phyloP scores from a whole-genome alignment of 2,888 invertebrate species.

The Drosophila peninsularis region DNA sequence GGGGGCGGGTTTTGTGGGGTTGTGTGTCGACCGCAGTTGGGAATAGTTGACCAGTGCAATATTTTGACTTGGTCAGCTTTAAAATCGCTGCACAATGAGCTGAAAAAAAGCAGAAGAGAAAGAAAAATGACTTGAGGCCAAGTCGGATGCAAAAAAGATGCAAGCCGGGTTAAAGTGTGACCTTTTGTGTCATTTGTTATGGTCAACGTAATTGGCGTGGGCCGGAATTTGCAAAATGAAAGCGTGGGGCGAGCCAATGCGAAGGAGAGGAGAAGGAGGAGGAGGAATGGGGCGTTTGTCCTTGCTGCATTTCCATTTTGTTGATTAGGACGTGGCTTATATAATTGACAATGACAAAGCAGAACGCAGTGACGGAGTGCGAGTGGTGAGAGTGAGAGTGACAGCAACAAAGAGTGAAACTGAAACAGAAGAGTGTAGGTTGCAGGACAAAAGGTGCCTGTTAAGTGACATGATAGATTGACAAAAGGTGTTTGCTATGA shows the following conservation, averaged over 20 bases:
- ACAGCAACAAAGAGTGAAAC: background rate
- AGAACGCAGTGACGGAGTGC: background rate
- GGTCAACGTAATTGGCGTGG: conserved; percentile 51
- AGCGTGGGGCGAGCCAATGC: background rate
- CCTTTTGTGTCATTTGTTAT: conserved; percentile 47
- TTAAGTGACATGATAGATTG: conserved; percentile 5
- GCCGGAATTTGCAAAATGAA: background rate
- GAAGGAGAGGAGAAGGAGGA: background rate
- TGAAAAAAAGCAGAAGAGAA: background rate
- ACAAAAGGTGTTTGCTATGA: conserved; percentile 3
- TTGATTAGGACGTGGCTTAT: conserved; percentile 9
- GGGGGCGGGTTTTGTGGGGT: background rate
- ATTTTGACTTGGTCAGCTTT: conserved; percentile 74
- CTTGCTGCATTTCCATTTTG: conserved; percentile 8
- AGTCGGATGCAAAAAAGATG: conserved; percentile 19
- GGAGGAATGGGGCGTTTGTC: background rate
- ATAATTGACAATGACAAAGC: conserved; percentile 30
- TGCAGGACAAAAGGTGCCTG: conserved; percentile 8
- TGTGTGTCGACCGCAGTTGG: conserved; percentile 56
- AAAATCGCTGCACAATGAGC: conserved; percentile 36
- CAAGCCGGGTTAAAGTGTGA: conserved; percentile 18
- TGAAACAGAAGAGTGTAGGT: background rate
- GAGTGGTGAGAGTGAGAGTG: background rate
- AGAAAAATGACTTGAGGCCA: conserved; percentile 18
- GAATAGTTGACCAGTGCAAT: conserved; percentile 73